Conservation (phyloP, 1,140 invertebrate genomes). For the Diorhabda sublineata region DNA sequence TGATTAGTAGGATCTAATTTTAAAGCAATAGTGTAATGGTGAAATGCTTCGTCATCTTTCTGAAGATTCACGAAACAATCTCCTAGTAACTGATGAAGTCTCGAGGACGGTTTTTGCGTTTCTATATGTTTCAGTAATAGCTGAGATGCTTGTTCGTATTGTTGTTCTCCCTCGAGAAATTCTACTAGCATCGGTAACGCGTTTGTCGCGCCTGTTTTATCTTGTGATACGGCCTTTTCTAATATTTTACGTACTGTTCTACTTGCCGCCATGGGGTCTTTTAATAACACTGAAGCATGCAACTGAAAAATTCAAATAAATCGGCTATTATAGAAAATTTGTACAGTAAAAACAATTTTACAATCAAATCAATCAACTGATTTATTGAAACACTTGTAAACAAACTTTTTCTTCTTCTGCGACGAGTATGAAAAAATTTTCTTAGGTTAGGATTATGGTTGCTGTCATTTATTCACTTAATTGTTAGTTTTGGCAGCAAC, state of each 20-base stretch:
- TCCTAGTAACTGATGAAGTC: slow-evolving; percentile 67
- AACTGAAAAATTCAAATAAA: slow-evolving; percentile 33
- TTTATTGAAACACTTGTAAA: too few species aligned
- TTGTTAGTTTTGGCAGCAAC: too few species aligned
- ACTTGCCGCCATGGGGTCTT: slow-evolving; percentile 63
- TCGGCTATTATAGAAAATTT: background rate
- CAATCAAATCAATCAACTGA: background rate
- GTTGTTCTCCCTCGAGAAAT: slow-evolving; percentile 58
- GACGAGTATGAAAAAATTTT: too few species aligned
- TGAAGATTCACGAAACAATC: slow-evolving; percentile 55
- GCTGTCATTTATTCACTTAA: too few species aligned
- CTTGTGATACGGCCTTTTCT: slow-evolving; percentile 65
- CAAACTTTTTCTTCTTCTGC: too few species aligned
- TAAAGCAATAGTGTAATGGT: slow-evolving; percentile 67
- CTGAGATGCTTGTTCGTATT: slow-evolving; percentile 56
- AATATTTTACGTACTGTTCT: slow-evolving; percentile 55
- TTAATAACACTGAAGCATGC: slow-evolving; percentile 60
- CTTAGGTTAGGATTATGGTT: too few species aligned
- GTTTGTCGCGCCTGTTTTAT: slow-evolving; percentile 58
- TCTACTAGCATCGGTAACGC: slow-evolving; percentile 67
- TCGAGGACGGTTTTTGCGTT: slow-evolving; percentile 56
- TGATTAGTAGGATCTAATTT: slow-evolving; percentile 67
- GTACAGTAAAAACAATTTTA: background rate
- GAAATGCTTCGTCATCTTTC: slow-evolving; percentile 67
- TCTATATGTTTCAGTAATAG: slow-evolving; percentile 60